Evolutionary conservation across 2,888 invertebrate genomes (phyloP), one percentile per base, ranked within the genome.

Genomic region (Eristalis intricaria): DNA sequence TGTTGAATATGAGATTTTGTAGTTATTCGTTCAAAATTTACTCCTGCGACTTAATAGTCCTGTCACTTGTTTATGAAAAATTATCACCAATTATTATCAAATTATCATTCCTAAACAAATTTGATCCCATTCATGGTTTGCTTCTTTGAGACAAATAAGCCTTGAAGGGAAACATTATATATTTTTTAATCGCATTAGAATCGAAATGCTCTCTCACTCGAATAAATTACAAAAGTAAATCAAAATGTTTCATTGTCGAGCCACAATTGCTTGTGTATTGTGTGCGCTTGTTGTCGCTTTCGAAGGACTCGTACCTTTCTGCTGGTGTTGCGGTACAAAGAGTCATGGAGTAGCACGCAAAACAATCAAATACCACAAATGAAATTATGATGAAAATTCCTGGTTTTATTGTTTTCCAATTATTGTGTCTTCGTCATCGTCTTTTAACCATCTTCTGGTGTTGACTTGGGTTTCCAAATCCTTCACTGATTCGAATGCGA

Each of bases 361-460:
- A 87, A 87, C 87, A 87, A 84, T 87, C 87, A 87, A 87, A 87
- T 84, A 84, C 87, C 87, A 73, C 87, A 87, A 87, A 87, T 84
- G 79, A 87, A 87, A 87, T 87, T 87, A 84, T 87, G 84, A 84
- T 80, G 87, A 87, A 87, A 87, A 87, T 87, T 87, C 68, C 84
- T 87, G 84, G 84, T 87, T 87, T 87, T 87, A 84, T 87, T 87
- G 87, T 87, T 87, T 87, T 87, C 87, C 79, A 87, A 87, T 87
- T 87, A 87, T 84, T 87, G 66, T 43, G 75, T 79, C 69, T 78
- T 70, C 71, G 63, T 83, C 43, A 40, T 78, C 35, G 29, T 58
- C 69, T 61, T 64, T 32, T 32, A 50, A 60, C 43, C 60, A 13
- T 70, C 66, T 75, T 71, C 50, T 35, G 35, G 38, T 43, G 58